A percentile compares a stretch with the other conserved stretches of the same genome.
Conservation (phyloP, 2,113 vertebrate species). For the Hydrochoerus hydrochaeris region DNA sequence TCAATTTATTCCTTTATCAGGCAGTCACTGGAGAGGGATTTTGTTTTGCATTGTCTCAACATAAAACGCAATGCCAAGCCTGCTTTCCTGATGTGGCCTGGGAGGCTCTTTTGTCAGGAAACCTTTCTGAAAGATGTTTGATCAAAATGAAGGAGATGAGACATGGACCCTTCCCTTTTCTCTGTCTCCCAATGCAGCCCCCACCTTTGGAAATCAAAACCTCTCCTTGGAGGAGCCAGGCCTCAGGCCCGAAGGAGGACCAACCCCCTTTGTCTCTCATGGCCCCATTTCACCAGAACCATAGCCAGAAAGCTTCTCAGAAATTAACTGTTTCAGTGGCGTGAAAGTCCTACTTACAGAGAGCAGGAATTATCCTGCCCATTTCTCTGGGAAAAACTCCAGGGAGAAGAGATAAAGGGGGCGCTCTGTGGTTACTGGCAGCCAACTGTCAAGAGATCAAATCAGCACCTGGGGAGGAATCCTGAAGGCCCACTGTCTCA, state of each 20-base stretch:
- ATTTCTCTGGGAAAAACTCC: not conserved
- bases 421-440: not conserved
- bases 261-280: not conserved
- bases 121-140: conserved; percentile 69
- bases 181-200: not conserved
- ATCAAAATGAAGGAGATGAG: conserved; percentile 75
- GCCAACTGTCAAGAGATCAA: not conserved
- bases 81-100: conserved; percentile 62
- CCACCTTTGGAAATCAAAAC: not conserved
- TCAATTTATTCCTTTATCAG: conserved; percentile 76
- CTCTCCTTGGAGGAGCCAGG: not conserved
- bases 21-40: conserved; percentile 74
- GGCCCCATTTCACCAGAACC: not conserved
- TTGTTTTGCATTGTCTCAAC: conserved; percentile 75
- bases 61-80: conserved; percentile 71
- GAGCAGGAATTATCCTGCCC: not conserved
- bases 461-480: not conserved
- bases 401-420: not conserved
- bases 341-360: not conserved
- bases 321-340: not conserved
- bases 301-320: not conserved
- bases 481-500: not conserved
- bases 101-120: conserved; percentile 77
- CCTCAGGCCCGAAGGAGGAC: not conserved
- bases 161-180: not conserved